Evolutionary conservation across 1,140 invertebrate genomes (phyloP), one percentile per base, ranked within the genome.

Genomic region (Drosophila aff.): DNA sequence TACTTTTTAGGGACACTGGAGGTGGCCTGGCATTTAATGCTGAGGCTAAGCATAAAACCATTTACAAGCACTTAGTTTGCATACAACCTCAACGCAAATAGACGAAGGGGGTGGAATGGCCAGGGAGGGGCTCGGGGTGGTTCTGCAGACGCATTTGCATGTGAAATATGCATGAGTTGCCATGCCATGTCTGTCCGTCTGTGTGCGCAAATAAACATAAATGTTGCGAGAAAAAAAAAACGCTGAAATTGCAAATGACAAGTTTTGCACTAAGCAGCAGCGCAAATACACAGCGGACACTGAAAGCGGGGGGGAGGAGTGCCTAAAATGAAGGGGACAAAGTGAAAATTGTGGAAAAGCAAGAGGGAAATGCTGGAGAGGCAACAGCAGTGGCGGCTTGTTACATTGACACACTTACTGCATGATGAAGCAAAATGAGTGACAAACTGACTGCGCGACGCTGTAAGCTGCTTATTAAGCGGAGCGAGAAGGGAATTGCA

Each of bases 391-490:
- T 33, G 64, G 26, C 33, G 67, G 76, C 72, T 63, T 83, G 76
- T 74, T 87, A 76, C 85, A 89, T 85, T 90, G 85, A 89, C 85
- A 89, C 71, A 89, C 85, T 89, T 90, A 82, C 78, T 90, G 85
- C 85, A 89, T 89, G 85, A 90, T 89, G 81, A 89, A 76, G 85
- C 85, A 89, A 89, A 81, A 90, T 90, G 85, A 89, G 85, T 89
- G 85, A 89, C 85, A 89, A 81, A 89, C 85, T 85, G 85, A 85
- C 85, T 89, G 81, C 78, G 61, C 69, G 65, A 81, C 65, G 84
- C 79, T 83, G 69, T 81, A 81, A 90, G 80, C 81, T 89, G 81
- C 85, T 89, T 90, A 89, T 90, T 89, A 89, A 74, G 85, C 85
- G 55, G 63, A 65, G 77, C 47, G 44, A 41, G 26, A 72, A 13